A percentile compares a stretch with the other conserved stretches of the same genome.
Evolutionary conservation across 2,888 invertebrate genomes (phyloP).

Genomic region (Nesidiocoris tenuis): DNA sequence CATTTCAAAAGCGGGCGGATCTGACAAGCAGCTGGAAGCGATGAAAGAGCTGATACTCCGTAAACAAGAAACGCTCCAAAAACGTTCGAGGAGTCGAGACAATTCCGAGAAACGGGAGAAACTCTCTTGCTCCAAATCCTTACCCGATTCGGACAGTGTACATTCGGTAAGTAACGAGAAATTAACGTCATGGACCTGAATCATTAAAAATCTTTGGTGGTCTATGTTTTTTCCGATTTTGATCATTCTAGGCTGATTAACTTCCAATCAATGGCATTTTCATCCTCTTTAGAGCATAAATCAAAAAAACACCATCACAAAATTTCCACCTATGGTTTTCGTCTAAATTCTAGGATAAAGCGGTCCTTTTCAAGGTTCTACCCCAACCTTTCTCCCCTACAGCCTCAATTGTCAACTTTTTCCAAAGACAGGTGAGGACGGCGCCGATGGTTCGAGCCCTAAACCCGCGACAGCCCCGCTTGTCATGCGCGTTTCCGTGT

Average conservation of each 20-base stretch:
- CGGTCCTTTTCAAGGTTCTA: too few species aligned
- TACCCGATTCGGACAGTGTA: slow-evolving; percentile 38
- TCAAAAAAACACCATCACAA: too few species aligned
- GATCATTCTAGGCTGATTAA: too few species aligned
- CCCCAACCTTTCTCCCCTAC: too few species aligned
- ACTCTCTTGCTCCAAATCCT: slow-evolving; percentile 44
- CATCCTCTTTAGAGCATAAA: too few species aligned
- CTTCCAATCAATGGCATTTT: too few species aligned
- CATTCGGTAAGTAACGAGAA: not conserved
- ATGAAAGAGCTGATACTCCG: slow-evolving; percentile 46
- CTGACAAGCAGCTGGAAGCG: slow-evolving; percentile 45
- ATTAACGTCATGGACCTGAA: too few species aligned
- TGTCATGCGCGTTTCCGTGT: slow-evolving; percentile 44
- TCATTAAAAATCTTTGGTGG: too few species aligned
- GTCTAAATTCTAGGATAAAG: too few species aligned
- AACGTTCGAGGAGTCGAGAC: slow-evolving; percentile 32
- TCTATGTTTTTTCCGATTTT: too few species aligned
- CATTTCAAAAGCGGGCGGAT: slow-evolving; percentile 46
- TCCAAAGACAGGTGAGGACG: slow-evolving; percentile 1
- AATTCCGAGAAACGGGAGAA: slow-evolving; percentile 40
- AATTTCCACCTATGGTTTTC: too few species aligned
- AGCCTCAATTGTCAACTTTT: too few species aligned
- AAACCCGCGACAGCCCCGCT: slow-evolving; percentile 14
- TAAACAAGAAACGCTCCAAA: slow-evolving; percentile 45
- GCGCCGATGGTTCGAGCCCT: not conserved